Evolutionary conservation across 2,888 invertebrate species (phyloP), one percentile per base, ranked within the genome.

Genomic region (Euclidia mi): DNA sequence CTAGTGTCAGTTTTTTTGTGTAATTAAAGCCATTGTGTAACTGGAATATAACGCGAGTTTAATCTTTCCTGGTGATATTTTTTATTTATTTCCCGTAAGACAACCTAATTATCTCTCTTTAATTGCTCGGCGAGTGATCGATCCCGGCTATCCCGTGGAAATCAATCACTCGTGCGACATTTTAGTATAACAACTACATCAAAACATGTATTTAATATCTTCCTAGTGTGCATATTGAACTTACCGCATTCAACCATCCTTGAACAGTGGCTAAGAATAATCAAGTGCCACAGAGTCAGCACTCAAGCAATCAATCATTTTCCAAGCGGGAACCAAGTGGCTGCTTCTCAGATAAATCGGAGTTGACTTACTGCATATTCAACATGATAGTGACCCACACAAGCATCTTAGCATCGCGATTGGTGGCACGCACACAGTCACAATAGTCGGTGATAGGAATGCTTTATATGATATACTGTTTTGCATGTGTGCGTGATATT

Each of bases 281-380:
- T 74, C 64, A 73, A 79, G 76, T 78, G 76, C 79, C 68, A 64
- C 72, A 56, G 56, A 78, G 81, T 78, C 72, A 76, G 72, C 78
- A 78, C 70, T 67, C 57, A 63, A 64, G 74, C 75, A 68, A 90
- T 90, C 87, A 87, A 90, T 90, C 90, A 89, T 88, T 65, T 43
- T 67, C 65, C 58, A 76, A 79, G 78, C 71, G 82, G 81, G 83
- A 82, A 71, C 71, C 69, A 73, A 85, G 82, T 81, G 84, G 68
- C 81, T 78, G 80, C n/a, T n/a, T n/a, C 56, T 45, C 41, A 46
- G 65, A 62, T 65, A 64, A 64, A 53, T 45, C 52, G 20, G 25
- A 64, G 31, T 78, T 80, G 63, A 62, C 49, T 51, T 51, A 72
- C 72, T 71, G 72, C 56, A 34, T 61, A 68, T 52, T 65, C 53